Conservation (phyloP, 2,113 vertebrate genomes). For the Delphinus delphis region DNA sequence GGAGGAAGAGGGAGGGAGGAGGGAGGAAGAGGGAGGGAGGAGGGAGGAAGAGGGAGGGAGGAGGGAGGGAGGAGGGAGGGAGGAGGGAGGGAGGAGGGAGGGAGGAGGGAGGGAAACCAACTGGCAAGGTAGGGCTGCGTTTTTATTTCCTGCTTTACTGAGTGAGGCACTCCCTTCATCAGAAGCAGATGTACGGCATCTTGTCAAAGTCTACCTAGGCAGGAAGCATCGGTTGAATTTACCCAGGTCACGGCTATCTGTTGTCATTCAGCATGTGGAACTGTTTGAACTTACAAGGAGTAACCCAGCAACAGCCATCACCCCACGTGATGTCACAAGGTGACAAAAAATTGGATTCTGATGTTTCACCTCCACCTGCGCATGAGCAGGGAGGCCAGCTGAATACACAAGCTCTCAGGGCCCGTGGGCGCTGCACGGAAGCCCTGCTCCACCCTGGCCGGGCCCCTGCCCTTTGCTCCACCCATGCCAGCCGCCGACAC, state of each 20-base stretch:
- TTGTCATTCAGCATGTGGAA: slow-evolving; percentile 77
- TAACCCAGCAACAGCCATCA: slow-evolving; percentile 72
- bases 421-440: rapidly evolving
- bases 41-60: too few relatives aligned
- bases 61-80: not conserved
- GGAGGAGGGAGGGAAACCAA: not conserved
- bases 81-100: too few relatives aligned
- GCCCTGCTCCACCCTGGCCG: not conserved
- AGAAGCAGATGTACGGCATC: slow-evolving; percentile 58
- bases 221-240: slow-evolving; percentile 70
- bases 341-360: slow-evolving; percentile 70
- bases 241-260: slow-evolving; percentile 68
- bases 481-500: not conserved
- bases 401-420: slow-evolving; percentile 9
- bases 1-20: too few relatives aligned
- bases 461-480: not conserved
- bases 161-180: slow-evolving; percentile 30
- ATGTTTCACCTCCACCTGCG: slow-evolving; percentile 50
- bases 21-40: too few relatives aligned
- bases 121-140: not conserved
- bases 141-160: slow-evolving; percentile 50
- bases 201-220: slow-evolving; percentile 55
- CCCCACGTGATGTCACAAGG: slow-evolving; percentile 65
- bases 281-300: slow-evolving; percentile 75
- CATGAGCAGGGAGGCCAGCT: slow-evolving; percentile 24